Percentiles rank a stretch among this genome's conserved stretches.
phyloP scores from a whole-genome alignment of 2,888 invertebrate species.

The Drosophila demipolita region DNA sequence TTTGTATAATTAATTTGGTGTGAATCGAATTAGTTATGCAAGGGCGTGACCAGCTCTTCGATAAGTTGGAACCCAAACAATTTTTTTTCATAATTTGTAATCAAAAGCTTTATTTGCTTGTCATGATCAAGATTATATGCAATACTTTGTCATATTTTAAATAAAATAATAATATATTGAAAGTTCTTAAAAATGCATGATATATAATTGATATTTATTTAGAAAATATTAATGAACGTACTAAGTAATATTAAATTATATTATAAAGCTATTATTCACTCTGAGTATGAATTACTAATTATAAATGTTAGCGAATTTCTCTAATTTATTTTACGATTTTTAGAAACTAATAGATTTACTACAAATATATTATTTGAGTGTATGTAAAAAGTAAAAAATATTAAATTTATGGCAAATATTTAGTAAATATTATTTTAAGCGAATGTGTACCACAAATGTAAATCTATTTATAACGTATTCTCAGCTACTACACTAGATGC shows the following conservation, averaged over 20 bases:
- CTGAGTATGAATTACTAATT: background rate
- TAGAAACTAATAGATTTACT: background rate
- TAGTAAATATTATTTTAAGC: background rate
- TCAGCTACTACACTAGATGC: background rate
- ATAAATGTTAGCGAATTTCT: background rate
- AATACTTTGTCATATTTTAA: background rate
- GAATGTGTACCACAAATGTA: background rate
- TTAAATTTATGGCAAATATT: background rate
- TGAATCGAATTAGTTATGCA: constrained; percentile 3
- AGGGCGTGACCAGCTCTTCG: background rate
- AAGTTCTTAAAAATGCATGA: too few species aligned
- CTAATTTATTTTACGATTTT: background rate
- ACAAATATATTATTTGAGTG: background rate
- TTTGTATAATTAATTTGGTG: constrained; percentile 43
- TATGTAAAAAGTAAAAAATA: background rate
- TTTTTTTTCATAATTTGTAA: background rate
- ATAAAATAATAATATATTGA: background rate
- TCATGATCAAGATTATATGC: background rate
- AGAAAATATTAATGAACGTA: background rate
- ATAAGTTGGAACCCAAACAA: background rate
- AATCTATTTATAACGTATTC: too few species aligned
- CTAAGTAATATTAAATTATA: background rate
- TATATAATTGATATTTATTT: background rate
- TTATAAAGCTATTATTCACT: background rate
- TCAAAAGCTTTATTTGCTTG: too few species aligned